These are phyloP conservation scores for Lithophane leautieri DNA, from an alignment of 2,888 invertebrate species.

Conservation along the genomic window DNA sequence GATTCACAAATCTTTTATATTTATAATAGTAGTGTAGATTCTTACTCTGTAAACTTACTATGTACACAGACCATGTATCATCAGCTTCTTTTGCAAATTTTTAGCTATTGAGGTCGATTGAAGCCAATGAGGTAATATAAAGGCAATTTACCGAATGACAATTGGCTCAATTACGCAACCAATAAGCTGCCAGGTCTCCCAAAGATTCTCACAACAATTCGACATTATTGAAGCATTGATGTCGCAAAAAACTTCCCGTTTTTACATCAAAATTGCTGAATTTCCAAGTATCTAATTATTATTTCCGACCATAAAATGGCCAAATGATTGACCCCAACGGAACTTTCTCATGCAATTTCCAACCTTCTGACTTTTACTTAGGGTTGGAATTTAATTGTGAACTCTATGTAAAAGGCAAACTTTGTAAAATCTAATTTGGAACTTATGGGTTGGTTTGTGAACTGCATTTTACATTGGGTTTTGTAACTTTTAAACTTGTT, in stretches of 20 bases:
- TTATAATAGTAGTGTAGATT: background rate
- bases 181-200: slow-evolving; percentile 31
- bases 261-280: slow-evolving; percentile 47
- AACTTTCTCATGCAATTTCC: slow-evolving; percentile 42
- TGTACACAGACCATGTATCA: slow-evolving; percentile 16
- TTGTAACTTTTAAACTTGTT: slow-evolving; percentile 58
- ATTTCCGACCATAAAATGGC: slow-evolving; percentile 58
- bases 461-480: slow-evolving; percentile 61
- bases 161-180: slow-evolving; percentile 49
- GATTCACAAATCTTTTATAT: no score
- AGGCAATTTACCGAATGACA: slow-evolving; percentile 52
- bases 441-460: slow-evolving; percentile 62
- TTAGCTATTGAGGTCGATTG: slow-evolving; percentile 44
- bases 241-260: slow-evolving; percentile 28
- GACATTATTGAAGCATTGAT: slow-evolving; percentile 20
- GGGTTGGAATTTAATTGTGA: slow-evolving; percentile 56
- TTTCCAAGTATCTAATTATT: slow-evolving; percentile 61
- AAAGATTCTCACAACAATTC: slow-evolving; percentile 47
- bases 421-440: slow-evolving; percentile 63
- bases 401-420: slow-evolving; percentile 50
- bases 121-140: slow-evolving; percentile 47
- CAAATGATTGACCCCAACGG: slow-evolving; percentile 60
- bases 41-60: background rate
- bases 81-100: slow-evolving; percentile 39
- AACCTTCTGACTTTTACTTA: slow-evolving; percentile 47